A percentile compares a stretch with the other conserved stretches of the same genome.
Evolutionary conservation across 35 echinoderm and acorn worm genomes (phyloP).

Genomic region (Stichopus chloronotus): DNA sequence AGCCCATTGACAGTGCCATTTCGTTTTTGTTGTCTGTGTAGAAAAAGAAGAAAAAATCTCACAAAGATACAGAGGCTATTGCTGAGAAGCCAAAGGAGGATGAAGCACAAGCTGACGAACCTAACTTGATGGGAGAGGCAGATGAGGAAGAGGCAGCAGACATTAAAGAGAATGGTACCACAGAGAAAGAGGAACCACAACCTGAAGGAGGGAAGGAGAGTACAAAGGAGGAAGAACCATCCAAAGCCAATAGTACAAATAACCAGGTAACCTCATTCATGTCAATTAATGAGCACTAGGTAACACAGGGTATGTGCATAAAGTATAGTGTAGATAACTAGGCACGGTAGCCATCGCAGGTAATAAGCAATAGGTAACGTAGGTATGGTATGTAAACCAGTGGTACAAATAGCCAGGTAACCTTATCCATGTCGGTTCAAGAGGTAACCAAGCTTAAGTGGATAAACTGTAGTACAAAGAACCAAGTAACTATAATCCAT

Average conservation of each 20-base stretch:
- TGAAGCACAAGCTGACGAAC: slow-evolving; percentile 26
- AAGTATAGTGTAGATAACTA: no score
- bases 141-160: slow-evolving; percentile 33
- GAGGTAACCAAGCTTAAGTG: no score
- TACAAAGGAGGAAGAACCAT: background rate
- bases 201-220: background rate
- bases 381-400: no score
- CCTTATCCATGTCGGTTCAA: no score
- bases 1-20: background rate
- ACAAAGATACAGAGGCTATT: background rate
- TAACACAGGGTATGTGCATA: no score
- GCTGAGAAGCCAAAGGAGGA: slow-evolving; percentile 17
- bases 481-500: no score
- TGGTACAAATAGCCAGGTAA: no score
- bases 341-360: no score
- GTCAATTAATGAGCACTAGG: no score
- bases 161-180: slow-evolving; percentile 14
- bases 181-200: slow-evolving; percentile 38
- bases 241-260: slow-evolving; percentile 28
- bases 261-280: background rate
- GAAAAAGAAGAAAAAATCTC: slow-evolving; percentile 65
- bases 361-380: no score
- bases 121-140: slow-evolving; percentile 65
- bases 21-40: background rate
- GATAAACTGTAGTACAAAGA: no score